Conservation (phyloP, 2,888 invertebrate genomes). For the Achlya flavicornis region DNA sequence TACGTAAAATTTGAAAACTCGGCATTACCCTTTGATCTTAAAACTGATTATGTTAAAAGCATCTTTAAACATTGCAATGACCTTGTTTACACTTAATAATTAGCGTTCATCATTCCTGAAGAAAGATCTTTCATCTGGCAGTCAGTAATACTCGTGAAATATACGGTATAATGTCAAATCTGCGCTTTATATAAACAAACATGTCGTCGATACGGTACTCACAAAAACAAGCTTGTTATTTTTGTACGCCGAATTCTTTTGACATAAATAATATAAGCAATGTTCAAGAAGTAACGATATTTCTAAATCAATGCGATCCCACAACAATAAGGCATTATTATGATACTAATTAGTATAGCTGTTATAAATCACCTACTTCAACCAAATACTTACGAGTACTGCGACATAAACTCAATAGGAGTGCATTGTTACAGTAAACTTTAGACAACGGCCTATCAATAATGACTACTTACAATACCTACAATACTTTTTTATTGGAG, state of each 20-base stretch:
- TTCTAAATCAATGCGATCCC: not conserved
- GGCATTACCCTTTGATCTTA: not conserved
- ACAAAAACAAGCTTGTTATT: not conserved
- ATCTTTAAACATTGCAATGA: not conserved
- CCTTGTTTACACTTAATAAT: conserved; percentile 1
- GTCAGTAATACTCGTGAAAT: conserved; percentile 5
- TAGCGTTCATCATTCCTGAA: not conserved
- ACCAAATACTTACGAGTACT: too few relatives aligned
- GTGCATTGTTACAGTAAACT: too few relatives aligned
- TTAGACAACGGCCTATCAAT: too few relatives aligned
- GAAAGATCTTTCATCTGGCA: not conserved
- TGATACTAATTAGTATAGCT: too few relatives aligned
- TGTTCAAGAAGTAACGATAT: not conserved
- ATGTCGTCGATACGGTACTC: not conserved
- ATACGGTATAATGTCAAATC: not conserved
- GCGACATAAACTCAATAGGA: too few relatives aligned
- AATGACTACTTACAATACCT: too few relatives aligned
- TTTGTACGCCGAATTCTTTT: conserved; percentile 1
- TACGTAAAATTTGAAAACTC: not conserved
- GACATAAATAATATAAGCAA: not conserved
- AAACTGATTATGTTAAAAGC: conserved; percentile 1
- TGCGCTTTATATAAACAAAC: not conserved
- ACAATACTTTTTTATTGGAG: too few relatives aligned
- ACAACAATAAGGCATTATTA: too few relatives aligned
- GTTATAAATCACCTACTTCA: too few relatives aligned